phyloP scores from a whole-genome alignment of 2,888 invertebrate genomes.

The Bursaphelenchus okinawaensis region DNA sequence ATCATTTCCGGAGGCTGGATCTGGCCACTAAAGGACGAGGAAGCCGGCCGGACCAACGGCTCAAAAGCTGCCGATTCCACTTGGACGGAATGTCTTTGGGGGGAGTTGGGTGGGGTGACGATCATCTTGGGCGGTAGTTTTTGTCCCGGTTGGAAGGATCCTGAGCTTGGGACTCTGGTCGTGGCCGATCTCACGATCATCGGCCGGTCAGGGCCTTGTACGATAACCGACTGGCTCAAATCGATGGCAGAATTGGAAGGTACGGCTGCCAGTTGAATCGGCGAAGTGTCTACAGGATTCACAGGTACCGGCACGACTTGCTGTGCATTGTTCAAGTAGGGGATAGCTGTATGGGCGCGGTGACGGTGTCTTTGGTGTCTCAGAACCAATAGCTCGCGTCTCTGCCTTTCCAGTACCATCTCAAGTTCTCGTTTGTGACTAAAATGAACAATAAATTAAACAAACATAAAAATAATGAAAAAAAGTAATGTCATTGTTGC shows the following conservation, averaged over 20 bases:
- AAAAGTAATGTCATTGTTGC: not conserved
- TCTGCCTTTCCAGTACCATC: slow-evolving; percentile 23
- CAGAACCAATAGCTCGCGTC: slow-evolving; percentile 19
- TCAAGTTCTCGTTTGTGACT: slow-evolving; percentile 26
- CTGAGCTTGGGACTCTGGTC: not conserved
- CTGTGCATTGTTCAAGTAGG: not conserved
- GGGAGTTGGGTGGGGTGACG: slow-evolving; percentile 1
- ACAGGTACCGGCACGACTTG: not conserved
- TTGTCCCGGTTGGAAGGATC: not conserved
- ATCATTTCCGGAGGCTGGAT: not conserved
- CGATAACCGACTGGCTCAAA: not conserved
- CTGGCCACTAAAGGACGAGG: not conserved
- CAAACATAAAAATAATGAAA: slow-evolving; percentile 5
- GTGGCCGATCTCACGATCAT: not conserved
- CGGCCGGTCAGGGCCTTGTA: not conserved
- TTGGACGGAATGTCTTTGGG: not conserved
- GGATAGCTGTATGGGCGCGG: slow-evolving; percentile 20
- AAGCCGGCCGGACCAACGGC: not conserved
- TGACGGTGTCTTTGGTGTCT: slow-evolving; percentile 25
- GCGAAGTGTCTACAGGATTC: too few relatives aligned
- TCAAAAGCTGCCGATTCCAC: not conserved
- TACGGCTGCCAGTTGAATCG: not conserved
- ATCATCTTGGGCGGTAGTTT: slow-evolving; percentile 1
- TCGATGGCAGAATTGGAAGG: not conserved
- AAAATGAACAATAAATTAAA: slow-evolving; percentile 5